These are phyloP conservation scores for Ceratina calcarata DNA, from an alignment of 1,140 invertebrate species.

Conservation along the genomic window DNA sequence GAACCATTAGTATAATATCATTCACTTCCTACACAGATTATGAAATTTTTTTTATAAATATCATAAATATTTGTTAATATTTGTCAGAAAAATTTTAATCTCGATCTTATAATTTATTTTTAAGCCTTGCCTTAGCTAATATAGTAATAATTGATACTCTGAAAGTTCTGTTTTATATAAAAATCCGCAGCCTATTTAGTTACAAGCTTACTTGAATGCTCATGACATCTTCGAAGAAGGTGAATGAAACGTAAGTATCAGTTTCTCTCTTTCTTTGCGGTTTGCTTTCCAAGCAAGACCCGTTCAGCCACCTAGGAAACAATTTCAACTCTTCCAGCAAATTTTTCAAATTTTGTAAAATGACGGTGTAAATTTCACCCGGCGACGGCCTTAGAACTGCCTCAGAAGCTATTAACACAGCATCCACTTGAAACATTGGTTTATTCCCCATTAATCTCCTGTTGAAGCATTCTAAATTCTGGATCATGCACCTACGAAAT, in stretches of 20 bases:
- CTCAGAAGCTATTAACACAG: constrained; percentile 86
- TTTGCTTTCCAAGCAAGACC: constrained; percentile 88
- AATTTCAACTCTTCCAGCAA: constrained; percentile 85
- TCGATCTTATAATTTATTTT: no score
- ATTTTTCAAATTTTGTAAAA: constrained; percentile 84
- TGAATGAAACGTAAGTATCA: constrained; percentile 83
- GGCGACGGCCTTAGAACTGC: constrained; percentile 87
- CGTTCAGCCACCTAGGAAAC: constrained; percentile 91
- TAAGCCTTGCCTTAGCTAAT: no score
- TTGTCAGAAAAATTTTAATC: no score
- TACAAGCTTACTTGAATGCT: constrained; percentile 76
- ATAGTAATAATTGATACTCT: no score
- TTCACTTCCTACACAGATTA: constrained; percentile 81
- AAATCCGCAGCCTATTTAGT: no score
- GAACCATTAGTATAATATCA: constrained; percentile 84
- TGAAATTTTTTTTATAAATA: not conserved
- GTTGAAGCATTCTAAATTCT: constrained; percentile 87
- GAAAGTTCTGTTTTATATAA: no score
- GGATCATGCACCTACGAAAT: constrained; percentile 81
- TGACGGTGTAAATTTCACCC: constrained; percentile 88
- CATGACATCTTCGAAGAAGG: constrained; percentile 89
- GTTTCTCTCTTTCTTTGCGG: constrained; percentile 82
- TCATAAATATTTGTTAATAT: not conserved
- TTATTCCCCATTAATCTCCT: constrained; percentile 82
- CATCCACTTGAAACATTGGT: constrained; percentile 89